Conservation (phyloP, 2,888 invertebrate genomes). For the Idaea dimidiata region DNA sequence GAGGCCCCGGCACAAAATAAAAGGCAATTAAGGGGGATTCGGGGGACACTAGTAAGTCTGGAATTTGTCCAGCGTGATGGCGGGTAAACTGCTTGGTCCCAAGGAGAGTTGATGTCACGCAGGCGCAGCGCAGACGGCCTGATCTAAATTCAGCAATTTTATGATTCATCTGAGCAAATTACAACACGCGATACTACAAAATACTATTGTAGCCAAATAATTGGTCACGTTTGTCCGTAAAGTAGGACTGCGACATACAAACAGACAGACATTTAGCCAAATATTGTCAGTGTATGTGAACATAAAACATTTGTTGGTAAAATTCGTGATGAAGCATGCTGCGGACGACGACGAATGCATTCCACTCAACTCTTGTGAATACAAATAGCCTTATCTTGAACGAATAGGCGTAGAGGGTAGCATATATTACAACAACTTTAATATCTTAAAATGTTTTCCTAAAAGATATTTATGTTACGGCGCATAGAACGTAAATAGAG, state of each 20-base stretch:
- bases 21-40: too few species aligned
- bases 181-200: too few species aligned
- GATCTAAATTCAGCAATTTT: too few species aligned
- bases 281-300: background rate
- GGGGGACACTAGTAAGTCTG: too few species aligned
- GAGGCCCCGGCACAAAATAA: too few species aligned
- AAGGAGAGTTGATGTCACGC: too few species aligned
- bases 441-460: conserved; percentile 53
- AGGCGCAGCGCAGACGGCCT: too few species aligned
- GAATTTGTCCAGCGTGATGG: too few species aligned
- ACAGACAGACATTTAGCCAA: background rate
- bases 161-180: too few species aligned
- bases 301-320: conserved; percentile 39
- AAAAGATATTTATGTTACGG: conserved; percentile 28
- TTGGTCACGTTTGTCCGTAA: background rate
- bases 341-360: conserved; percentile 52
- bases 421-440: conserved; percentile 58
- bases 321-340: conserved; percentile 51
- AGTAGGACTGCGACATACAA: background rate
- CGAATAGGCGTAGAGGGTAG: conserved; percentile 47
- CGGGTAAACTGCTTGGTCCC: too few species aligned
- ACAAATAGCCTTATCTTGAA: conserved; percentile 55
- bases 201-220: background rate
- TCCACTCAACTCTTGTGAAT: conserved; percentile 55
- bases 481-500: background rate